Conservation (phyloP, 2,797 vertebrate genomes). For the Telmatherina bonti region DNA sequence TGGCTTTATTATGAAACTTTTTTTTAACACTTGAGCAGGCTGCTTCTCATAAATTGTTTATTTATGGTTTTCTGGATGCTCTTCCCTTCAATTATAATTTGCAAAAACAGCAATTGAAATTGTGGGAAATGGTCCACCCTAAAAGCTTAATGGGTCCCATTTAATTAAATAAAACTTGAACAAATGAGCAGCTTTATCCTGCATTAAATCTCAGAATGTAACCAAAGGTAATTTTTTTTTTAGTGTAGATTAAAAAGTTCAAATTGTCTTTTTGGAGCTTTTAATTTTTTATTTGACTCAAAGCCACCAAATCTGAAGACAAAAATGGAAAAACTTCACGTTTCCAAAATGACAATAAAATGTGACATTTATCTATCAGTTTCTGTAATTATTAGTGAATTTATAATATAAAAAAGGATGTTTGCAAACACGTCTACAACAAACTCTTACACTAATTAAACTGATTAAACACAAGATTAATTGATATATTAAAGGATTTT, state of each 20-base stretch:
- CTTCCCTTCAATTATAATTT: neutral
- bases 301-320: neutral
- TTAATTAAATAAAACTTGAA: neutral
- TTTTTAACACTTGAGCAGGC: conserved; percentile 6
- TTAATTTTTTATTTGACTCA: neutral
- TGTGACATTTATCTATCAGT: too few relatives aligned
- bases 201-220: neutral
- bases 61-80: neutral
- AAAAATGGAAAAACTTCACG: too few relatives aligned
- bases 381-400: too few relatives aligned
- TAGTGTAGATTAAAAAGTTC: neutral
- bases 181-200: conserved; percentile 21
- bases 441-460: too few relatives aligned
- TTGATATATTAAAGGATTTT: too few relatives aligned
- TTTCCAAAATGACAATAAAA: too few relatives aligned
- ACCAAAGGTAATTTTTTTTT: neutral
- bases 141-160: conserved; percentile 1
- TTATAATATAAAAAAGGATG: too few relatives aligned
- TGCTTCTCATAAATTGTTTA: neutral
- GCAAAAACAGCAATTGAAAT: neutral
- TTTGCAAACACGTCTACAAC: too few relatives aligned
- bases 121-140: neutral
- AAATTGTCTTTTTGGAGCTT: neutral
- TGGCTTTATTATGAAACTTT: too few relatives aligned
- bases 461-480: too few relatives aligned